Evolutionary conservation across 2,797 vertebrate genomes (phyloP).

Genomic region (Centropyge bicolor): DNA sequence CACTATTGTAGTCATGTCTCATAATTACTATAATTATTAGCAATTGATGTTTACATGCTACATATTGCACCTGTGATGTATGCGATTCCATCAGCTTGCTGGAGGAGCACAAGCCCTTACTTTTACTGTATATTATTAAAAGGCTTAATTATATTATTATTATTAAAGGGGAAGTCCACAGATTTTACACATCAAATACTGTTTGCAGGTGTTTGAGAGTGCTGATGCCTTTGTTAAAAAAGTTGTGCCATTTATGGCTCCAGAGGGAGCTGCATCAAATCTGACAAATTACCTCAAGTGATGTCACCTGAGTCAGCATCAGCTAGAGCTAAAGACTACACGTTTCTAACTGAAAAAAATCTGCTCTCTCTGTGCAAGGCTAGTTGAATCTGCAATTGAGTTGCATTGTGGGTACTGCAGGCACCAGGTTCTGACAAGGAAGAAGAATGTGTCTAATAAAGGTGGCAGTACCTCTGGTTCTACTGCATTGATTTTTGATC

Average conservation of each 20-base stretch:
- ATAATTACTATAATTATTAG: conserved; percentile 9
- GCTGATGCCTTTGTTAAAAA: background rate
- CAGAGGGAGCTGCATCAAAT: background rate
- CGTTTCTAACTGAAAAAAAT: too few relatives aligned
- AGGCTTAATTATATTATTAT: background rate
- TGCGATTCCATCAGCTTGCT: background rate
- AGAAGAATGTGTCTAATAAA: background rate
- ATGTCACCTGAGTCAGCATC: too few relatives aligned
- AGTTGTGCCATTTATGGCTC: background rate
- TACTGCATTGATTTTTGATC: background rate
- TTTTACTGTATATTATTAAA: background rate
- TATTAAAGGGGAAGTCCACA: background rate
- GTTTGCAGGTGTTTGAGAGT: background rate
- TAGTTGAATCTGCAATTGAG: background rate
- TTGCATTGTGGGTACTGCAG: background rate
- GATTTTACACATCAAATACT: background rate
- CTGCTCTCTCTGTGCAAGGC: background rate
- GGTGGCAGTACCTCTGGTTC: too few relatives aligned
- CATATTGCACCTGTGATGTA: background rate
- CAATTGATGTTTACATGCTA: background rate
- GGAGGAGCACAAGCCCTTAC: background rate
- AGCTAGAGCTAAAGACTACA: too few relatives aligned
- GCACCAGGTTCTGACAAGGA: background rate
- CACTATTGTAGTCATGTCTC: background rate
- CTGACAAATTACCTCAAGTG: too few relatives aligned